Percentiles rank a stretch among this genome's conserved stretches.
Evolutionary conservation across 2,888 invertebrate species (phyloP).

Genomic region (Chouioia cunea): DNA sequence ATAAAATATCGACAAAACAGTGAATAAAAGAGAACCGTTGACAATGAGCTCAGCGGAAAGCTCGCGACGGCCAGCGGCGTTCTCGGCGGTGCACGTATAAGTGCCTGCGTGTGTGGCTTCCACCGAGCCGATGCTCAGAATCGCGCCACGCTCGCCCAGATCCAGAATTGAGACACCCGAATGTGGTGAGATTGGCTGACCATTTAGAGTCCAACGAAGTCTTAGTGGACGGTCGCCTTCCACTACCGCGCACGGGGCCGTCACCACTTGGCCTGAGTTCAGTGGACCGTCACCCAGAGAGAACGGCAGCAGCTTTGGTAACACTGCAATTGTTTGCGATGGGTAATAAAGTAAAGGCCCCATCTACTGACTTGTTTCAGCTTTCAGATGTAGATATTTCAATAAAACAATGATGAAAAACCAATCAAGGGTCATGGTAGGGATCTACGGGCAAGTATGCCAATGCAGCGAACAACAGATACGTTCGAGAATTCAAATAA

Average conservation of each 20-base stretch:
- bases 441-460: too few relatives aligned
- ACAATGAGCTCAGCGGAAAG: conserved; percentile 72
- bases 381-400: not conserved
- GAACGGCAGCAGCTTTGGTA: conserved; percentile 68
- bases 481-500: not conserved
- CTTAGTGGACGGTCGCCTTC: conserved; percentile 77
- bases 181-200: conserved; percentile 65
- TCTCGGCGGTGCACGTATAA: conserved; percentile 74
- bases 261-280: conserved; percentile 74
- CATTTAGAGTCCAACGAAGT: conserved; percentile 74
- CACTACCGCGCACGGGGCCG: conserved; percentile 74
- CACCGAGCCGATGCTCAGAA: conserved; percentile 72
- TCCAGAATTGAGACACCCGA: conserved; percentile 72
- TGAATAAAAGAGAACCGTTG: conserved; percentile 63
- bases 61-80: conserved; percentile 72
- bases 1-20: not conserved
- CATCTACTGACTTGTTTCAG: not conserved
- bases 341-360: not conserved
- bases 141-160: conserved; percentile 77
- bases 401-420: too few relatives aligned
- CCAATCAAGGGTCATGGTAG: too few relatives aligned
- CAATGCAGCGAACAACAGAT: not conserved
- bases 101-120: conserved; percentile 73
- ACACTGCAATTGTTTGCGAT: conserved; percentile 59
- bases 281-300: conserved; percentile 74